Evolutionary conservation across 2,888 invertebrate species (phyloP).

Genomic region (Drosophila mimetica): DNA sequence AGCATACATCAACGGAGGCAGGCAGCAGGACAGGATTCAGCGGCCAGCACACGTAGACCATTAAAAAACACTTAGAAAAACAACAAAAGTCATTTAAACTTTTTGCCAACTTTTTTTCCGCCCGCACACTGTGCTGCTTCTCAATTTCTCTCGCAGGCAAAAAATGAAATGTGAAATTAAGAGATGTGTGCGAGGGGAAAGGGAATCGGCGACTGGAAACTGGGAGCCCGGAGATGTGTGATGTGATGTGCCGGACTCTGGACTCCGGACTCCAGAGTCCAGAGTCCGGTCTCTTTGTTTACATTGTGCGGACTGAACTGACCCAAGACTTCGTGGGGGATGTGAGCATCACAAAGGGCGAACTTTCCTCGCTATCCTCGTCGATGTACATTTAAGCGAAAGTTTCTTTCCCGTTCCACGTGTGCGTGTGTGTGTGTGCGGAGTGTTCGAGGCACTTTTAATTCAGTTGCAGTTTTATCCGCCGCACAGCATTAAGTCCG

Average conservation of each 20-base stretch:
- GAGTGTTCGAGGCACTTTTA: slow-evolving; percentile 58
- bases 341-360: slow-evolving; percentile 88
- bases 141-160: slow-evolving; percentile 39
- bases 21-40: slow-evolving; percentile 35
- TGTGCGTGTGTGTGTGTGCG: slow-evolving; percentile 17
- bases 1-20: slow-evolving; percentile 49
- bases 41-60: slow-evolving; percentile 72
- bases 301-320: slow-evolving; percentile 83
- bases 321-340: slow-evolving; percentile 88
- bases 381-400: slow-evolving; percentile 85
- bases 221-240: slow-evolving; percentile 14
- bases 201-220: neutral
- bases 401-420: slow-evolving; percentile 51
- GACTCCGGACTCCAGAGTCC: slow-evolving; percentile 27
- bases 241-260: slow-evolving; percentile 30
- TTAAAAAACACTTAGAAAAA: slow-evolving; percentile 80
- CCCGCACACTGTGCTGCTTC: slow-evolving; percentile 35
- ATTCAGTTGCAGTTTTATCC: slow-evolving; percentile 70
- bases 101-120: slow-evolving; percentile 66
- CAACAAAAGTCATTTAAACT: slow-evolving; percentile 80
- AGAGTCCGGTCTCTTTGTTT: slow-evolving; percentile 65
- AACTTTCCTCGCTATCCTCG: slow-evolving; percentile 88
- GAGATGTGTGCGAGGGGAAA: slow-evolving; percentile 55
- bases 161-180: slow-evolving; percentile 70
- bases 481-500: slow-evolving; percentile 72